Percentiles rank a stretch among this genome's conserved stretches.
phyloP scores from a whole-genome alignment of 2,797 vertebrate genomes.

The Orientallactaga sibirica region DNA sequence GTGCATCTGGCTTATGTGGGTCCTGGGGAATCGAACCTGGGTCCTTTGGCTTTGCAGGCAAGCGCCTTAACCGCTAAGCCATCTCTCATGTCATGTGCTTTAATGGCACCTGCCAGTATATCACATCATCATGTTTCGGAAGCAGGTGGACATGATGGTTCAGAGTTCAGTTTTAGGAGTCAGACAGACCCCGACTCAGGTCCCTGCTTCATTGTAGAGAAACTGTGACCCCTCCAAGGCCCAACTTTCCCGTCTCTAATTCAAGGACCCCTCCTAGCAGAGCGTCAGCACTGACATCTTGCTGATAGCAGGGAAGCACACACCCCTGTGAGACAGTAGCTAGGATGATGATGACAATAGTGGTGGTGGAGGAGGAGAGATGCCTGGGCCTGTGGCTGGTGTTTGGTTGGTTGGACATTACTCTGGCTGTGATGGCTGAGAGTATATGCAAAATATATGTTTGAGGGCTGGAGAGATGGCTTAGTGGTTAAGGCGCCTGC shows the following conservation, averaged over 20 bases:
- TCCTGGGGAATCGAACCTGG: too few relatives aligned
- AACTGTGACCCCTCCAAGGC: background rate
- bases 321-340: rapidly evolving
- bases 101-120: background rate
- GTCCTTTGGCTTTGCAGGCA: too few relatives aligned
- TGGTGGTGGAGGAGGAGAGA: rapidly evolving
- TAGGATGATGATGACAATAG: rapidly evolving
- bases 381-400: rapidly evolving
- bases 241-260: background rate
- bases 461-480: too few relatives aligned
- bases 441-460: background rate
- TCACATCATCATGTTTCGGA: background rate
- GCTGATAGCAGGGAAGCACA: rapidly evolving
- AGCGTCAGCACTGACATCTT: rapidly evolving
- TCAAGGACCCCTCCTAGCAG: background rate
- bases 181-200: background rate
- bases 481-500: too few relatives aligned
- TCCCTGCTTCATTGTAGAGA: background rate
- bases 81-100: too few relatives aligned
- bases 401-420: rapidly evolving
- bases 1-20: too few relatives aligned
- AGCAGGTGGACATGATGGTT: background rate
- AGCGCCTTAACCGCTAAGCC: too few relatives aligned
- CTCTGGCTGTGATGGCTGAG: background rate
- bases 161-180: background rate